Evolutionary conservation across 2,888 invertebrate genomes (phyloP), one percentile per base, ranked within the genome.

Genomic region (Nebria brevicollis): DNA sequence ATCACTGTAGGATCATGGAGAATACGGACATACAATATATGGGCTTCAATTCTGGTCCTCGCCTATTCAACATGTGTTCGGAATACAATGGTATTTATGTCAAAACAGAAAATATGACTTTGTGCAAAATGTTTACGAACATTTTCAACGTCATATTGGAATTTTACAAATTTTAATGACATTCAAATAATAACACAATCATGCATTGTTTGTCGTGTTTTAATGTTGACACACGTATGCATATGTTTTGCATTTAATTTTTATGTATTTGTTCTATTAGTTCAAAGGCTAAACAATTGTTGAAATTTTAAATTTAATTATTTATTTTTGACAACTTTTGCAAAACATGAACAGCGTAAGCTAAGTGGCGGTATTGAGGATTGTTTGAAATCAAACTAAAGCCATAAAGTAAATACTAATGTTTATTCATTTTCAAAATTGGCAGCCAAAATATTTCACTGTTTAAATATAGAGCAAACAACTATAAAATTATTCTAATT

Each of bases 21-120:
- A 54, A 54, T 54, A 26, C 70, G 34, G 26, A 25, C 70, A 10
- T 34, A 34, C 10, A 25, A 70, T 70, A 15, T 70, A 70, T 70
- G 70, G 1, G 11, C n/a, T 25, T 34, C 11, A 70, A 70, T 26
- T 25, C 70, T 26, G 70, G 25, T 25, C 25, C 25, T 34, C 70
- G 70, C 70, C 13, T 34, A 70, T 34, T 70, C 70, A 25, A 70
- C 70, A 70, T 70, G 70, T 70, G 70, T 70, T 70, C 70, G 11
- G 26, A 70, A 70, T 34, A 20, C 34, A 54, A 25, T 70, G 70
- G 25, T 15, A 70, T 25, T 20, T 26, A 70, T 70, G 70, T 70
- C 70, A 25, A 34, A 70, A 25, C 70, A 34, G 70, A 34, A 70
- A 34, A 70, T 70, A 70, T 70, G 54, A 54, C 54, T 54, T 54